phyloP scores from a whole-genome alignment of 2,113 vertebrate species.

The Psephotus haematonotus region DNA sequence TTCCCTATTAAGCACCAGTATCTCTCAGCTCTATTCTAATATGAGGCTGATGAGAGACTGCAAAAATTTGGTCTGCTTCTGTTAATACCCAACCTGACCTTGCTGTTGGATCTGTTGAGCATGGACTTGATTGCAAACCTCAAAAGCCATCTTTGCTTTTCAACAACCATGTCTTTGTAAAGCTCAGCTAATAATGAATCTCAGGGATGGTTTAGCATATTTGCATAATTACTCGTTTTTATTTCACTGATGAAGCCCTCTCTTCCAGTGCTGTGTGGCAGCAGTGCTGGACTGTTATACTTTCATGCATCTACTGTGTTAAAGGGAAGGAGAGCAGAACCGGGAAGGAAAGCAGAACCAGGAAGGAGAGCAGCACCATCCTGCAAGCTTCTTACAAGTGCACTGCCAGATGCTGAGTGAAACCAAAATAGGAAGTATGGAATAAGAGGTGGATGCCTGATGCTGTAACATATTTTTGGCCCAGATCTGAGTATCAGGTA shows the following conservation, averaged over 20 bases:
- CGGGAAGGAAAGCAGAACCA: background rate
- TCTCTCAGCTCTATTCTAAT: background rate
- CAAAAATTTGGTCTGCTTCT: background rate
- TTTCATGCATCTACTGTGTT: background rate
- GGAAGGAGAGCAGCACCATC: background rate
- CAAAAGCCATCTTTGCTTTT: background rate
- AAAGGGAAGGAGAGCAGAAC: background rate
- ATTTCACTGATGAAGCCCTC: background rate
- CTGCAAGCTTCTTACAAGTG: background rate
- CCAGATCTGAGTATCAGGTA: background rate
- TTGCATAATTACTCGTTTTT: background rate
- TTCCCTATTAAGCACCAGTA: background rate
- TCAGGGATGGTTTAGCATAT: background rate
- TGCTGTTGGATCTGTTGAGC: background rate
- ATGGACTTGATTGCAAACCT: background rate
- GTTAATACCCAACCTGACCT: background rate
- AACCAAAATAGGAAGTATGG: rapidly evolving
- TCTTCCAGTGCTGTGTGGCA: background rate
- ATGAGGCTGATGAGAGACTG: background rate
- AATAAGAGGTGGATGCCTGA: background rate
- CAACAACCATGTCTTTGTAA: background rate
- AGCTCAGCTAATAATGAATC: background rate
- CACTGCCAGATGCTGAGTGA: background rate
- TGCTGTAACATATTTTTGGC: background rate
- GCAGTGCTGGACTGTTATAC: background rate